Percentiles rank a stretch among this genome's conserved stretches.
These are phyloP conservation scores for Neuroterus valhalla DNA, from an alignment of 1,140 invertebrate species.

Conservation along the genomic window DNA sequence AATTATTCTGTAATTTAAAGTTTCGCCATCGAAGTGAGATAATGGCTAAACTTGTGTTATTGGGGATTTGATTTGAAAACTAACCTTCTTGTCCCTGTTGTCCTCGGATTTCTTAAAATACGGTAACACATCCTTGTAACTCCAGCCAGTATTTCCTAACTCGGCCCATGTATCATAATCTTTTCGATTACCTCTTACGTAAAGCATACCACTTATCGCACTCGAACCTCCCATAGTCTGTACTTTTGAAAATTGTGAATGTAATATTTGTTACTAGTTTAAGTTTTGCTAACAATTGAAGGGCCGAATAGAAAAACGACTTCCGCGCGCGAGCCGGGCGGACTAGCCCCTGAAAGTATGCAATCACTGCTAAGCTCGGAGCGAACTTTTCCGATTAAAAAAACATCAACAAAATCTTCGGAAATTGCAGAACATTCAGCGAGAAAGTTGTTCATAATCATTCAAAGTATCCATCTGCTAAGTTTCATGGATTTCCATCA, in stretches of 20 bases:
- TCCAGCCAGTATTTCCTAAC: slow-evolving; percentile 80
- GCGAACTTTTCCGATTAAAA: too few species aligned
- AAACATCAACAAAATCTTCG: too few species aligned
- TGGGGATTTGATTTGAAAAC: not conserved
- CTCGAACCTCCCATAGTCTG: slow-evolving; percentile 21
- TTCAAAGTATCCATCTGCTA: too few species aligned
- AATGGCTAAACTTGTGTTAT: not conserved
- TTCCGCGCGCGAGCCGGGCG: too few species aligned
- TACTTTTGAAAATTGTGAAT: not conserved
- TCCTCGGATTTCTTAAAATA: slow-evolving; percentile 79
- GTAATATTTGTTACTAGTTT: not conserved
- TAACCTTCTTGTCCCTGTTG: slow-evolving; percentile 61
- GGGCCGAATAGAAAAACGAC: too few species aligned
- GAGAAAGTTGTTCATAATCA: too few species aligned
- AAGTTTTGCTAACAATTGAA: too few species aligned
- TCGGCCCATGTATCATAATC: slow-evolving; percentile 83
- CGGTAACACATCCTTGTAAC: slow-evolving; percentile 77
- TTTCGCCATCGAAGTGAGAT: not conserved
- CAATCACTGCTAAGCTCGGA: too few species aligned
- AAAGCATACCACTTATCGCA: slow-evolving; percentile 77
- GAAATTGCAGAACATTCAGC: too few species aligned
- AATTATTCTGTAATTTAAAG: slow-evolving; percentile 1
- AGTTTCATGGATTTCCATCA: too few species aligned
- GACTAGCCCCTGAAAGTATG: too few species aligned
- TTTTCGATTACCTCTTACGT: slow-evolving; percentile 79